Conservation (phyloP, 1,140 invertebrate genomes). For the Drosophila trapezifrons region DNA sequence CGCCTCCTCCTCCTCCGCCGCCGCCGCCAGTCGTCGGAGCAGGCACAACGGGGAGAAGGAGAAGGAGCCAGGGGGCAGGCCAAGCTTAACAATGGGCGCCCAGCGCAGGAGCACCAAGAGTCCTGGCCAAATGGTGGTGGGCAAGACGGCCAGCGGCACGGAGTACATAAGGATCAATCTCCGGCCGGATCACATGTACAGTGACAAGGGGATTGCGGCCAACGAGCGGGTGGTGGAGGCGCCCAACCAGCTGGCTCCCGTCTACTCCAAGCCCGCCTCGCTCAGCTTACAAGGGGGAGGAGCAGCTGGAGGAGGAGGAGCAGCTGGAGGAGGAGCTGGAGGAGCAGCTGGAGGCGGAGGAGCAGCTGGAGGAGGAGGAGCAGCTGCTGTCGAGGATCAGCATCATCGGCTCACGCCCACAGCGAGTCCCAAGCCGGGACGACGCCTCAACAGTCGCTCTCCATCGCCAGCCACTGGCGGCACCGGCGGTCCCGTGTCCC, state of each 20-base stretch:
- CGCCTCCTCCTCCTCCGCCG: slow-evolving; percentile 40
- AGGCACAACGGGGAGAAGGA: slow-evolving; percentile 53
- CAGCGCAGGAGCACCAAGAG: slow-evolving; percentile 74
- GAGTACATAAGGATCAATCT: slow-evolving; percentile 88
- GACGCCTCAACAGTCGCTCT: slow-evolving; percentile 84
- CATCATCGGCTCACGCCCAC: slow-evolving; percentile 82
- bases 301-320: slow-evolving; percentile 52
- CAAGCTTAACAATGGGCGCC: slow-evolving; percentile 38
- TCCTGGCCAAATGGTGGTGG: slow-evolving; percentile 79
- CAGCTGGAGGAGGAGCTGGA: slow-evolving; percentile 34
- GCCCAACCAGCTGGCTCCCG: slow-evolving; percentile 71
- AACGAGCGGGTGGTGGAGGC: slow-evolving; percentile 82
- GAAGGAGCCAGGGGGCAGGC: slow-evolving; percentile 17
- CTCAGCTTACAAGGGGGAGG: slow-evolving; percentile 83
- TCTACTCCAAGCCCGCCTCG: slow-evolving; percentile 84
- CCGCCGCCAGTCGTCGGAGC: slow-evolving; percentile 44
- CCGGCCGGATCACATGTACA: slow-evolving; percentile 88
- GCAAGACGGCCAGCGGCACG: slow-evolving; percentile 84
- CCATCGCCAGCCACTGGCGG: slow-evolving; percentile 81
- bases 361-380: too few species aligned
- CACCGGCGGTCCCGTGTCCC: slow-evolving; percentile 85
- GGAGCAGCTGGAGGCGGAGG: too few species aligned
- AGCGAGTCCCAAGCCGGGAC: slow-evolving; percentile 83
- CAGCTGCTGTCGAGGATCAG: slow-evolving; percentile 59
- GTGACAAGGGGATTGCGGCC: slow-evolving; percentile 84